These are phyloP conservation scores for Harpalus rufipes DNA, from an alignment of 2,888 invertebrate genomes.

Conservation along the genomic window DNA sequence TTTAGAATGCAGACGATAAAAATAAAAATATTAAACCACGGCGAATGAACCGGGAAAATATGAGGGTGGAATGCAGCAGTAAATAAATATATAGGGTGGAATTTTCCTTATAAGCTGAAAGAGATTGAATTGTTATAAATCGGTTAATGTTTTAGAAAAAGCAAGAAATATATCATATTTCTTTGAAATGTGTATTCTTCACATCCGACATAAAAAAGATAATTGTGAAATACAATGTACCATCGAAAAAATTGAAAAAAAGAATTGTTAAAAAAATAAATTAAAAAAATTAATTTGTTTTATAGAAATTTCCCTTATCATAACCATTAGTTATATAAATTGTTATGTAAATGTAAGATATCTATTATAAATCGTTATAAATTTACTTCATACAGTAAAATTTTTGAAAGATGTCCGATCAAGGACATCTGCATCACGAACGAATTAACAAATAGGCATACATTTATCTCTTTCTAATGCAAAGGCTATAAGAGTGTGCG, in stretches of 20 bases:
- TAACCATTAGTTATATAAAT: too few species aligned
- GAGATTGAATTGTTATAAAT: not conserved
- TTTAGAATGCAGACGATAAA: slow-evolving; percentile 36
- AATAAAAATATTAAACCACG: slow-evolving; percentile 46
- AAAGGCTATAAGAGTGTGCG: too few species aligned
- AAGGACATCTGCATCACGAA: too few species aligned
- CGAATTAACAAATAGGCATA: too few species aligned
- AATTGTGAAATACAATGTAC: not conserved
- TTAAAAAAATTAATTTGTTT: too few species aligned
- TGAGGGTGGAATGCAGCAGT: slow-evolving; percentile 20
- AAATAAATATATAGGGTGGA: not conserved
- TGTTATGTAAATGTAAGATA: too few species aligned
- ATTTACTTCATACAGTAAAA: too few species aligned
- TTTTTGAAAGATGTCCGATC: too few species aligned
- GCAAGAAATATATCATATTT: slow-evolving; percentile 4
- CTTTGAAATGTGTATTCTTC: not conserved
- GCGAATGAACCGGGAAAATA: slow-evolving; percentile 41
- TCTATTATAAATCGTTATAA: too few species aligned
- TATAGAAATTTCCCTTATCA: too few species aligned
- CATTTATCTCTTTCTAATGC: too few species aligned
- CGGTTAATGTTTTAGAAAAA: not conserved
- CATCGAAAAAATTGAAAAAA: not conserved
- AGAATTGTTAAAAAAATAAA: too few species aligned
- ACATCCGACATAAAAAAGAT: not conserved
- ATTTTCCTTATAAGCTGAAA: not conserved